Conservation (phyloP, 2,888 invertebrate species). For the Cheiracanthium punctorium region DNA sequence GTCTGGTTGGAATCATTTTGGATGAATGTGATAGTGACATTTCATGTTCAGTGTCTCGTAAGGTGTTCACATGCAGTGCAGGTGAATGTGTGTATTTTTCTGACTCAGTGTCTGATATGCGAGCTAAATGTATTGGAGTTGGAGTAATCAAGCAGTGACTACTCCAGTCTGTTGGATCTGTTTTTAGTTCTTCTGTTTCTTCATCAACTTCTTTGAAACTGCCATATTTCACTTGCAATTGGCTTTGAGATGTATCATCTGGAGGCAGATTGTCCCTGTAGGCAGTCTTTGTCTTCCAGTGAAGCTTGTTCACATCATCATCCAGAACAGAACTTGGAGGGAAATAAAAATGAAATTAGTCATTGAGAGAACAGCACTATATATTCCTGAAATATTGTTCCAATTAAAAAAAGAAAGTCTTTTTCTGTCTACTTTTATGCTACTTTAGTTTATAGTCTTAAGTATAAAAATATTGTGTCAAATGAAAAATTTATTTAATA, state of each 20-base stretch:
- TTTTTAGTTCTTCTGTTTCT: constrained; percentile 46
- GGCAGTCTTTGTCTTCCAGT: constrained; percentile 36
- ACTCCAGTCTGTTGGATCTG: constrained; percentile 32
- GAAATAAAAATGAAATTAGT: not conserved
- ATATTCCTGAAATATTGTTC: too few species aligned
- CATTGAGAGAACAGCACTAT: too few species aligned
- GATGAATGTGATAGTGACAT: not conserved
- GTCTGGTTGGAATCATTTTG: too few species aligned
- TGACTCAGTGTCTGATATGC: constrained; percentile 33
- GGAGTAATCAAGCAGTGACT: constrained; percentile 63
- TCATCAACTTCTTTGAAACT: constrained; percentile 61
- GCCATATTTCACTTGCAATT: constrained; percentile 56
- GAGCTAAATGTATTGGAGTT: constrained; percentile 36
- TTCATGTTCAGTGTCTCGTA: not conserved
- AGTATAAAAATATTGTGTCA: too few species aligned
- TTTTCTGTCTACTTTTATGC: too few species aligned
- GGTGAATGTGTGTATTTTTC: constrained; percentile 31
- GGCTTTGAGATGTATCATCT: constrained; percentile 21
- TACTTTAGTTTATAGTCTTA: too few species aligned
- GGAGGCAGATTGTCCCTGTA: constrained; percentile 3
- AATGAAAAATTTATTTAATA: too few species aligned
- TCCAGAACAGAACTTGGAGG: constrained; percentile 54
- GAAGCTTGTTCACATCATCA: constrained; percentile 35
- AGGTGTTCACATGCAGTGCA: not conserved
- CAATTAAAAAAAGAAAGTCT: too few species aligned